Base-by-base conservation (phyloP, 2,113 vertebrate species). In the Sisor rabdophorus region DNA sequence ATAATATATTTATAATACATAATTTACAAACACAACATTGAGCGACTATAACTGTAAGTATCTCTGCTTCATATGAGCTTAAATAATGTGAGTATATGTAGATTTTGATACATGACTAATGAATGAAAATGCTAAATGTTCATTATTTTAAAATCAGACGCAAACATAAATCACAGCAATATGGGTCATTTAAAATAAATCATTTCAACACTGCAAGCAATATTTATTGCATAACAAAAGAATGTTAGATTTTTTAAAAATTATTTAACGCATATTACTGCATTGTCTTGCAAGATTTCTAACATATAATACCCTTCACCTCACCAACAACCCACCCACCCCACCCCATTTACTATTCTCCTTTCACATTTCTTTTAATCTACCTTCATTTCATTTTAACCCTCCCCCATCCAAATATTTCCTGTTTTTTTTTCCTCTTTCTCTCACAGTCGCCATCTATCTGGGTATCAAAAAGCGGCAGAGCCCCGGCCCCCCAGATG, bases 401-500 rank as follows among this genome's bases (percentile, higher is more conserved):
- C 52, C 30, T 0, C 52, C 61, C 36, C 26, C 30, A 28, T 54
- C 1, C 52, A n/a, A 75, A 56, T 47, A 56, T 53, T 0, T 80
- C 61, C 22, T 54, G 7, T 7, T 1, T 54, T 7, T 7, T 1
- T 44, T 1, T 70, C 19, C 24, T 32, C 48, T 13, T 0, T 78
- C 9, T 9, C 79, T 1, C n/a, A 71, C 92, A 96, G 95, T 96
- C 90, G 95, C 95, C 91, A 96, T 96, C 87, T 97, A 97, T 93
- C 95, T 96, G 93, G 94, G 95, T 88, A 95, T 96, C 92, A 95
- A 95, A 87, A 93, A 95, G 92, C 90, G 91, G 30, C 90, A 90
- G 91, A 92, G 91, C 86, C 91, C 91, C 84, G 91, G 90, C 89
- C 88, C 83, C 60, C 89, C 90, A 87, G 91, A 92, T 86, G 87